Conservation (phyloP, 2,113 vertebrate species). For the Rhinopomastus cyanomelas region DNA sequence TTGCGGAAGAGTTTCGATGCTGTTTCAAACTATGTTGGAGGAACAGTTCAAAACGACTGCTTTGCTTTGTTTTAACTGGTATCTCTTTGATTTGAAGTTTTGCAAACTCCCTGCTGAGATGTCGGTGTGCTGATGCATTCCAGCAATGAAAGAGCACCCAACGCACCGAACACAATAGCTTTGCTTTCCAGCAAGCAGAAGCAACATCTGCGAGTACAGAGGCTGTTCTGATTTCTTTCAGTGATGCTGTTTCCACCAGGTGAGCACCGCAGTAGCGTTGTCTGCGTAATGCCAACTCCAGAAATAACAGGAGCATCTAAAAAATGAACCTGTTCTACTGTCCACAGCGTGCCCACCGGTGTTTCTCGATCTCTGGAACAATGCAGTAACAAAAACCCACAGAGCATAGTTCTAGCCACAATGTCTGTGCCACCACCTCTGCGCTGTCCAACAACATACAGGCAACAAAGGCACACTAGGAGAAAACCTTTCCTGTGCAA, state of each 20-base stretch:
- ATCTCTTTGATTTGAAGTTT: not conserved
- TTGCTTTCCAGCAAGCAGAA: not conserved
- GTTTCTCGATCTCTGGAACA: not conserved
- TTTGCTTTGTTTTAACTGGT: rapidly evolving
- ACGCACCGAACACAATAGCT: not conserved
- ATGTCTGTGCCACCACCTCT: not conserved
- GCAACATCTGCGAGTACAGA: not conserved
- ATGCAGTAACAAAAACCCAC: not conserved
- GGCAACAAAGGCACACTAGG: not conserved
- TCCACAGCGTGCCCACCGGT: not conserved
- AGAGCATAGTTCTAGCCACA: not conserved
- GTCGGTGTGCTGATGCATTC: not conserved
- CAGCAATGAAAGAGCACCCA: not conserved
- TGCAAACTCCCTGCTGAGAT: not conserved
- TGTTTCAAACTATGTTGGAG: not conserved
- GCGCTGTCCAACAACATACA: not conserved
- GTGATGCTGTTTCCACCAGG: not conserved
- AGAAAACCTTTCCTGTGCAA: not conserved
- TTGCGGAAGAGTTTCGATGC: not conserved
- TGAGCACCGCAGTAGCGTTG: not conserved
- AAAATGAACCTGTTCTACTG: not conserved
- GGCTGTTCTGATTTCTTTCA: not conserved
- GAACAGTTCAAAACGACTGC: not conserved
- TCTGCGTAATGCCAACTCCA: not conserved
- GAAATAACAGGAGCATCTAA: not conserved